Evolutionary conservation across 2,113 vertebrate species (phyloP).

Genomic region (Chionis minor): DNA sequence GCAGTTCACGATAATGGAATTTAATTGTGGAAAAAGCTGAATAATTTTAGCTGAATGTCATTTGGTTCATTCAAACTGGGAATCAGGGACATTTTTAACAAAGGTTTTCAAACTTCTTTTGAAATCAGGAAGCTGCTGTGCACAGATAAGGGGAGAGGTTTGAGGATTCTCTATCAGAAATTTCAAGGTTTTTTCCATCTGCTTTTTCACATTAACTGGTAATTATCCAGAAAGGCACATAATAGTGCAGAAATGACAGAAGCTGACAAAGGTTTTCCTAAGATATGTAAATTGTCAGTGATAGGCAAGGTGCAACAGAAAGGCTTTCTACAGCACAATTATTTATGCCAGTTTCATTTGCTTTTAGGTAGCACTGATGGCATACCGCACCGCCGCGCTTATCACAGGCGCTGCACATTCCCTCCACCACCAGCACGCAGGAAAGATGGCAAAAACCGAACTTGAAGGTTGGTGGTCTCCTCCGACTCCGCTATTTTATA

Average conservation of each 20-base stretch:
- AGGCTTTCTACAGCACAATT: slow-evolving; percentile 77
- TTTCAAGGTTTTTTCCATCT: slow-evolving; percentile 81
- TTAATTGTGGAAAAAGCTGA: slow-evolving; percentile 79
- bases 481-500: not conserved
- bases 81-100: slow-evolving; percentile 83
- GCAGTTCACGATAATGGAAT: slow-evolving; percentile 78
- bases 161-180: slow-evolving; percentile 84
- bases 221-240: slow-evolving; percentile 84
- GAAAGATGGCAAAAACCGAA: slow-evolving; percentile 5
- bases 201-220: slow-evolving; percentile 84
- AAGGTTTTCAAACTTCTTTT: slow-evolving; percentile 85
- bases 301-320: slow-evolving; percentile 78
- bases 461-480: slow-evolving; percentile 29
- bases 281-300: slow-evolving; percentile 85
- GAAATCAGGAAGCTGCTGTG: slow-evolving; percentile 79
- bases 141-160: slow-evolving; percentile 81
- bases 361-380: slow-evolving; percentile 73
- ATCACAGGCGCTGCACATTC: slow-evolving; percentile 68
- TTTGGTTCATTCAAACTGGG: slow-evolving; percentile 81
- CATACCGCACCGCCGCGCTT: slow-evolving; percentile 51
- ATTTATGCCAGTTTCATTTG: slow-evolving; percentile 78
- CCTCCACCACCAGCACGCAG: slow-evolving; percentile 28
- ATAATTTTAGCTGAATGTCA: slow-evolving; percentile 84
- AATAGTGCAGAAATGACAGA: slow-evolving; percentile 81
- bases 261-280: slow-evolving; percentile 81